phyloP scores from a whole-genome alignment of 1,140 invertebrate species.

The Wasmannia auropunctata region DNA sequence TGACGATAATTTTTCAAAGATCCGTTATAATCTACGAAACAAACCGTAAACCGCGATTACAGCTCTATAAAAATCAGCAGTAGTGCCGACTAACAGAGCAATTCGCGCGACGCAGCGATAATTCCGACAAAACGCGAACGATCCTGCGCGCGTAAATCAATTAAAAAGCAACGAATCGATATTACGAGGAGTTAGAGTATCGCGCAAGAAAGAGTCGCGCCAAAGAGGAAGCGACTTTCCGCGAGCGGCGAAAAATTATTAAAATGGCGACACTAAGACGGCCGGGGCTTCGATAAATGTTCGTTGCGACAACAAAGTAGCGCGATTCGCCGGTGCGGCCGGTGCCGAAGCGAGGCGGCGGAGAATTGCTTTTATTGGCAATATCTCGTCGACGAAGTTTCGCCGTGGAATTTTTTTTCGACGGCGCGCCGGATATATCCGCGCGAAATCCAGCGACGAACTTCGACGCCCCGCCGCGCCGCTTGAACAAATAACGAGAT shows the following conservation, averaged over 20 bases:
- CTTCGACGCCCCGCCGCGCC: slow-evolving; percentile 15
- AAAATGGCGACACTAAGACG: not conserved
- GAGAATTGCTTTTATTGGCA: slow-evolving; percentile 45
- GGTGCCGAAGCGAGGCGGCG: not conserved
- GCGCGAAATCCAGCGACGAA: slow-evolving; percentile 56
- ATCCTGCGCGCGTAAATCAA: not conserved
- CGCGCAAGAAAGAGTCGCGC: not conserved
- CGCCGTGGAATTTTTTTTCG: slow-evolving; percentile 18
- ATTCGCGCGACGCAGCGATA: slow-evolving; percentile 5
- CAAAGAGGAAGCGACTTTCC: not conserved
- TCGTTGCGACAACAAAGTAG: slow-evolving; percentile 12
- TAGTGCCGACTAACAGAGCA: not conserved
- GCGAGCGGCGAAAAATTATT: slow-evolving; percentile 18
- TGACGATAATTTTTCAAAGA: slow-evolving; percentile 45
- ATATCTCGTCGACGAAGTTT: slow-evolving; percentile 54
- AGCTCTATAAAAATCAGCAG: not conserved
- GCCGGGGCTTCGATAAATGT: slow-evolving; percentile 10
- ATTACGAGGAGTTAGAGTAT: not conserved
- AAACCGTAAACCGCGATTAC: slow-evolving; percentile 46
- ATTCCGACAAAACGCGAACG: not conserved
- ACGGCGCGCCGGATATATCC: not conserved
- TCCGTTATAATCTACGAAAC: slow-evolving; percentile 46
- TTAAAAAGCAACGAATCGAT: not conserved
- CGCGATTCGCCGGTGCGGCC: slow-evolving; percentile 18
- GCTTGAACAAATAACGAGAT: slow-evolving; percentile 72